phyloP scores from a whole-genome alignment of 2,113 vertebrate genomes.

The Anguilla japonica region DNA sequence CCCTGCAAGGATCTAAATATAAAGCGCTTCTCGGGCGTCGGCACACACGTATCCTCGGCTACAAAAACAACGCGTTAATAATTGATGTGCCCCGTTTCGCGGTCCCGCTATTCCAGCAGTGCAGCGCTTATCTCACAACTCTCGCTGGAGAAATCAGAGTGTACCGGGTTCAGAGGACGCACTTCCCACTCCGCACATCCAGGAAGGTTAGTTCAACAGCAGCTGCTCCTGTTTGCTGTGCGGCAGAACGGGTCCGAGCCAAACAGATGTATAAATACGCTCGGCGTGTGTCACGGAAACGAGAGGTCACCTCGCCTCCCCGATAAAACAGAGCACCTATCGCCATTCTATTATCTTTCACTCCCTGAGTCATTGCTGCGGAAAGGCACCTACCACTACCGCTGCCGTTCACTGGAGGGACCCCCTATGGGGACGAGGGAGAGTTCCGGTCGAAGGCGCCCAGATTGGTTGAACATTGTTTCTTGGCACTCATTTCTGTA shows the following conservation, averaged over 20 bases:
- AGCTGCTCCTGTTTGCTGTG: constrained; percentile 49
- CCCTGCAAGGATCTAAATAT: constrained; percentile 22
- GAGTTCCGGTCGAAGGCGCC: neutral
- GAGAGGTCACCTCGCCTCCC: constrained; percentile 49
- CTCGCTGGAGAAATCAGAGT: constrained; percentile 50
- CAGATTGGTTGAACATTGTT: constrained; percentile 30
- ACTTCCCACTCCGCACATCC: constrained; percentile 44
- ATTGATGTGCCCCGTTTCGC: constrained; percentile 49
- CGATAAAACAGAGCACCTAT: constrained; percentile 50
- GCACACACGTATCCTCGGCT: constrained; percentile 19
- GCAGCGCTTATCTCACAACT: constrained; percentile 41
- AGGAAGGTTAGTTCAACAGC: constrained; percentile 47
- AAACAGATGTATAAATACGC: constrained; percentile 67
- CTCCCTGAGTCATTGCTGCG: neutral
- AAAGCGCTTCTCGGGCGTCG: neutral
- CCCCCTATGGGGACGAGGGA: neutral
- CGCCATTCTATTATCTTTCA: neutral
- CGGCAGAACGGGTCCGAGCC: constrained; percentile 52
- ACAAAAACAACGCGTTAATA: constrained; percentile 61
- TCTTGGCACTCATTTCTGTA: constrained; percentile 41
- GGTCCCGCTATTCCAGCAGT: constrained; percentile 8
- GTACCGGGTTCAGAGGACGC: constrained; percentile 23
- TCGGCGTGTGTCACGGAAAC: constrained; percentile 49
- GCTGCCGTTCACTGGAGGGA: neutral
- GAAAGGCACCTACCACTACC: no score